Evolutionary conservation across 2,113 vertebrate species (phyloP).

Genomic region (Bettongia penicillata): DNA sequence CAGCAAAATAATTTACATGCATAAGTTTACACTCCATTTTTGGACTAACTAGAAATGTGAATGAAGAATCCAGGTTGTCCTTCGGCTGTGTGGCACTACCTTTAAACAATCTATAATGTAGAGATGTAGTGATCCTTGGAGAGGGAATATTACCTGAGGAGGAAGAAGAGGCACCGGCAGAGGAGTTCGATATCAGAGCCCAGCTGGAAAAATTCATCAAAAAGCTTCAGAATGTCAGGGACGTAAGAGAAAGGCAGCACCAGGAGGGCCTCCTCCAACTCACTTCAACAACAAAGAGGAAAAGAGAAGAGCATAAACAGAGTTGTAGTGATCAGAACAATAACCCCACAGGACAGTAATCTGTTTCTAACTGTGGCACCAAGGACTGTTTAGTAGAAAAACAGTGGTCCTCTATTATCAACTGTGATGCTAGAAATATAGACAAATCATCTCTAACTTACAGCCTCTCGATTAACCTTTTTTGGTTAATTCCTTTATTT

Average conservation of each 20-base stretch:
- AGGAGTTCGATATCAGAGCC: conserved; percentile 92
- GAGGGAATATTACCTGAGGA: conserved; percentile 88
- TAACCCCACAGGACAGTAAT: not conserved
- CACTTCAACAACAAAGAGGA: conserved; percentile 82
- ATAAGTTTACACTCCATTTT: not conserved
- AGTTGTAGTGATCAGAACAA: not conserved
- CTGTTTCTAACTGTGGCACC: not conserved
- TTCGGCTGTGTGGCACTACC: not conserved
- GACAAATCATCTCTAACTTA: not conserved
- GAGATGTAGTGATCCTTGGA: rapidly evolving
- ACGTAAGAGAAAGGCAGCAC: conserved; percentile 96
- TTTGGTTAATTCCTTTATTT: too few relatives aligned
- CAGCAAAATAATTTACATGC: not conserved
- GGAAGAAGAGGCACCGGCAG: conserved; percentile 95
- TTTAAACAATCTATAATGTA: too few relatives aligned
- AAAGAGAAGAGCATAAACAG: not conserved
- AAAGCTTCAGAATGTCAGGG: conserved; percentile 91
- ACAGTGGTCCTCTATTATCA: not conserved
- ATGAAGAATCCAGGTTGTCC: not conserved
- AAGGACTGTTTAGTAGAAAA: not conserved
- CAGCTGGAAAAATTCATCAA: conserved; percentile 88
- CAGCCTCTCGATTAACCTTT: not conserved
- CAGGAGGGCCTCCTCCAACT: conserved; percentile 95
- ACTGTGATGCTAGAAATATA: not conserved
- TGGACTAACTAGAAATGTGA: not conserved